These are phyloP conservation scores for Sardinella longiceps DNA, from an alignment of 2,797 vertebrate genomes.

Conservation along the genomic window DNA sequence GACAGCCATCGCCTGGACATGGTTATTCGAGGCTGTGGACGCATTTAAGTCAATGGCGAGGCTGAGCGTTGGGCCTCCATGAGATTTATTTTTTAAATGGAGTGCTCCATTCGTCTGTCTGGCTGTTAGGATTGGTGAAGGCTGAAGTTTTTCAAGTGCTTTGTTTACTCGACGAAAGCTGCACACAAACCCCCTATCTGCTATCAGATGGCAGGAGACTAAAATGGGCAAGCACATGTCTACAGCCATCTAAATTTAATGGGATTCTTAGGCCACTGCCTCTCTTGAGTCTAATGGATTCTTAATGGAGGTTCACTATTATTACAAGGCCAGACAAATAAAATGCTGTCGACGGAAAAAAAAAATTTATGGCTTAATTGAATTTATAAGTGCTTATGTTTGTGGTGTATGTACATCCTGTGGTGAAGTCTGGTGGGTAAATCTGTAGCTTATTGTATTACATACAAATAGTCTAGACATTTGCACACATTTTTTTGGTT, in stretches of 20 bases:
- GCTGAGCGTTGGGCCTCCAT: neutral
- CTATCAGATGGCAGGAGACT: conserved; percentile 30
- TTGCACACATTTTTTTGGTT: neutral
- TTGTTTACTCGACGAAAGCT: conserved; percentile 55
- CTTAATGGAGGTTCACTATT: conserved; percentile 50
- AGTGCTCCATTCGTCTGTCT: neutral
- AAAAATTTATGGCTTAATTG: conserved; percentile 1
- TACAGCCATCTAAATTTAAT: conserved; percentile 58
- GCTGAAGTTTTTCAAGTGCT: conserved; percentile 43
- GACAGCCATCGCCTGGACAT: conserved; percentile 21
- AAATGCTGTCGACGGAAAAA: conserved; percentile 42
- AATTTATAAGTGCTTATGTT: conserved; percentile 52
- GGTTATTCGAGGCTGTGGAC: conserved; percentile 2
- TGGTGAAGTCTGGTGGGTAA: neutral
- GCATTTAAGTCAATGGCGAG: conserved; percentile 20
- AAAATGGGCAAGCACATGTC: conserved; percentile 48
- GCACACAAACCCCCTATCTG: conserved; percentile 30
- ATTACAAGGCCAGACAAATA: conserved; percentile 55
- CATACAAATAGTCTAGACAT: neutral
- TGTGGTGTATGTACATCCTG: neutral
- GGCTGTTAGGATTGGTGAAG: conserved; percentile 10
- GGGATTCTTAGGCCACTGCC: conserved; percentile 66
- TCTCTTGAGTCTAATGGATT: conserved; percentile 60
- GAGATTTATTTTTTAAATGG: conserved; percentile 21
- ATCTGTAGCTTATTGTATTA: neutral